Evolutionary conservation across 2,113 vertebrate species (phyloP).

Genomic region (Emydocephalus ijimae): DNA sequence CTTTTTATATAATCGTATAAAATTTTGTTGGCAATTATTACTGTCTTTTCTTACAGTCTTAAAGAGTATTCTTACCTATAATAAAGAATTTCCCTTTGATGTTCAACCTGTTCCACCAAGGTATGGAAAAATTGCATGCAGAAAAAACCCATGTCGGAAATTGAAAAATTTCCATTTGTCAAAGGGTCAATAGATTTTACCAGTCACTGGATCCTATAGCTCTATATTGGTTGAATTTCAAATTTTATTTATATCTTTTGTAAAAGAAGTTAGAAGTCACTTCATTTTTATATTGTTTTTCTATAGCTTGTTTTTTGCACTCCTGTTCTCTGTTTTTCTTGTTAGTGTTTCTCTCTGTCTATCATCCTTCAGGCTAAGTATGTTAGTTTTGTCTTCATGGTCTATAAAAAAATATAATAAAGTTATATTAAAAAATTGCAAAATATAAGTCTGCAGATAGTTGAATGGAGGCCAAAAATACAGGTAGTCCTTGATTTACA

Average conservation of each 20-base stretch:
- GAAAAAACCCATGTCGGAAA: neutral
- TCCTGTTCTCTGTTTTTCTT: neutral
- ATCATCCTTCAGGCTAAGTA: neutral
- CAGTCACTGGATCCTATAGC: neutral
- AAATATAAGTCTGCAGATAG: neutral
- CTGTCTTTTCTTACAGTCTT: slow-evolving; percentile 77
- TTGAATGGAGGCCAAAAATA: neutral
- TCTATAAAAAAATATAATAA: neutral
- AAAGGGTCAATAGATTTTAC: neutral
- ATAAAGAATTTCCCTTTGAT: slow-evolving; percentile 96
- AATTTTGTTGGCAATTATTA: neutral
- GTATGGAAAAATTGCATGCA: slow-evolving; percentile 67
- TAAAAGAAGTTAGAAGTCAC: neutral
- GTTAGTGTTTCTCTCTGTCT: neutral
- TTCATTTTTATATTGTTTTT: neutral
- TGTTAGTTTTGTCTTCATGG: neutral
- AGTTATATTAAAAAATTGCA: neutral
- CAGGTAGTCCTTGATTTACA: neutral
- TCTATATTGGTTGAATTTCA: neutral
- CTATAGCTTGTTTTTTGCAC: neutral
- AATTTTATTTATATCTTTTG: neutral
- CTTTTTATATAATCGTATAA: neutral
- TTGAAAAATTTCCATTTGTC: neutral
- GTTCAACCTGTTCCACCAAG: slow-evolving; percentile 95
- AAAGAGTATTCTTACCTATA: slow-evolving; percentile 92